Evolutionary conservation across 23 tunicate genomes (phyloP).

Genomic region (Phallusia fumigata): DNA sequence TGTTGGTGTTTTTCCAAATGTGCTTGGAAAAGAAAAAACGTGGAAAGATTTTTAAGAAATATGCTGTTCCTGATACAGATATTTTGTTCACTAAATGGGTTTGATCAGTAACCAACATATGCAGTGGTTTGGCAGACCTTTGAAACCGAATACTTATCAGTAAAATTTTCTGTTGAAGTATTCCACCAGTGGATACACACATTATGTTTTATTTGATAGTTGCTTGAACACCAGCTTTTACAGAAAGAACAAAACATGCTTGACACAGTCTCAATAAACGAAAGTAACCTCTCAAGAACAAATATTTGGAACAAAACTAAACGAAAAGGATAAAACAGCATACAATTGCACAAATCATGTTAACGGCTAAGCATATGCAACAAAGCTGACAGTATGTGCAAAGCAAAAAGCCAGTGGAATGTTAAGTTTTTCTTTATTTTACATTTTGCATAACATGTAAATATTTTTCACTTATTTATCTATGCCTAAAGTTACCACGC

Average conservation of each 20-base stretch:
- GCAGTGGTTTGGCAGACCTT: too few relatives aligned
- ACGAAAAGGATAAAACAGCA: neutral
- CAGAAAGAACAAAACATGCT: constrained; percentile 14
- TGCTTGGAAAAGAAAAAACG: too few relatives aligned
- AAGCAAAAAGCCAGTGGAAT: neutral
- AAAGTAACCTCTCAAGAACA: neutral
- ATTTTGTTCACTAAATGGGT: too few relatives aligned
- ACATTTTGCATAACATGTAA: neutral
- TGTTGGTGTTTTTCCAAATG: too few relatives aligned
- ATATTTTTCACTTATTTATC: too few relatives aligned
- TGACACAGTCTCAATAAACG: neutral
- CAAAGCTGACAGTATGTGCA: neutral
- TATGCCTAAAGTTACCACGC: too few relatives aligned
- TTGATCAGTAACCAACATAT: too few relatives aligned
- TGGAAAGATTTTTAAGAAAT: too few relatives aligned
- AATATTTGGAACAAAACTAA: neutral
- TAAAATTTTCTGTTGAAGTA: too few relatives aligned
- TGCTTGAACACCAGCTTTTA: constrained; percentile 8
- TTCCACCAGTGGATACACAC: neutral
- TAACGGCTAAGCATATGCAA: neutral
- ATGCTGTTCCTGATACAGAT: too few relatives aligned
- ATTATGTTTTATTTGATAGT: neutral
- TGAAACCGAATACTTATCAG: too few relatives aligned
- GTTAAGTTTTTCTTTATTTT: neutral
- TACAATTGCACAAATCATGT: neutral